phyloP scores from a whole-genome alignment of 2,888 invertebrate species.

The Oscheius sp. region DNA sequence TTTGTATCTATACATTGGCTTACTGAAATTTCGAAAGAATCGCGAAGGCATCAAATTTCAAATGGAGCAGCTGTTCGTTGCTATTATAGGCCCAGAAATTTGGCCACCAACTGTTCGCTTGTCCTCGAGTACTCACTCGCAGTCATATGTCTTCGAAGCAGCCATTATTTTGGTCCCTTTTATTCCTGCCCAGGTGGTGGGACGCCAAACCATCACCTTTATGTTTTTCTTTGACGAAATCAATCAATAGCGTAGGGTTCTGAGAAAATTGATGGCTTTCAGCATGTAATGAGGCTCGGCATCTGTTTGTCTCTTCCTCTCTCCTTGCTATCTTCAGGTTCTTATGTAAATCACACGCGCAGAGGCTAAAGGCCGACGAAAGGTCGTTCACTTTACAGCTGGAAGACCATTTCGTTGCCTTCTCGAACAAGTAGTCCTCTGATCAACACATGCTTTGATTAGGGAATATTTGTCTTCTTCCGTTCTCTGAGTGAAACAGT shows the following conservation, averaged over 20 bases:
- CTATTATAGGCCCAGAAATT: slow-evolving; percentile 3
- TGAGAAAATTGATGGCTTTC: background rate
- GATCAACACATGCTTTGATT: background rate
- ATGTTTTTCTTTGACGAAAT: background rate
- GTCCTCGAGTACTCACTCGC: background rate
- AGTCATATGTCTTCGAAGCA: slow-evolving; percentile 1
- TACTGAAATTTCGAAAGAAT: background rate
- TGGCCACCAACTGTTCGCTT: slow-evolving; percentile 6
- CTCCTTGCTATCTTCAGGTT: background rate
- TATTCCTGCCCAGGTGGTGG: background rate
- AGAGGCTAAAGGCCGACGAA: no score
- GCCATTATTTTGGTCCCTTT: background rate
- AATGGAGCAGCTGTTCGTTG: slow-evolving; percentile 1
- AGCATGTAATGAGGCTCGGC: background rate
- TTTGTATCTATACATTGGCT: background rate
- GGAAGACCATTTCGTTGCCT: background rate
- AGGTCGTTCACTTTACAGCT: slow-evolving; percentile 12
- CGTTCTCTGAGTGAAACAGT: slow-evolving; percentile 1
- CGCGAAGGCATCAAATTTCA: background rate
- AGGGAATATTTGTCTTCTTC: background rate
- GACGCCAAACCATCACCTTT: background rate
- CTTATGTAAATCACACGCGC: background rate
- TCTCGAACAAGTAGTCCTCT: background rate
- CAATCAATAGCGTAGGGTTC: no score
- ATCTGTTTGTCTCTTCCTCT: no score